phyloP scores from a whole-genome alignment of 2,888 invertebrate genomes.

The Cantharis rustica region DNA sequence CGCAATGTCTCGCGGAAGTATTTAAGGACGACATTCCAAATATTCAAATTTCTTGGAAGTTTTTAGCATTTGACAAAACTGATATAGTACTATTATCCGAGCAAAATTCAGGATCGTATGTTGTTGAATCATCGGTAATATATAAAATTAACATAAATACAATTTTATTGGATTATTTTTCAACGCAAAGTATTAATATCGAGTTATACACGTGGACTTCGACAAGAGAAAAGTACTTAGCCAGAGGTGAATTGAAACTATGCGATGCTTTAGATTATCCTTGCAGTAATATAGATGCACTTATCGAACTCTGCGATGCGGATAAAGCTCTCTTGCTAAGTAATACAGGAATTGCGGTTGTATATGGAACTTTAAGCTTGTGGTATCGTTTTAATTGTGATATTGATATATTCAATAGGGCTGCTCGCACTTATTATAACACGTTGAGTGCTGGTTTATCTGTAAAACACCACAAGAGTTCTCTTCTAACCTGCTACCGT shows the following conservation, averaged over 20 bases:
- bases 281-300: slow-evolving; percentile 4
- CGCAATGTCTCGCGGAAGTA: slow-evolving; percentile 3
- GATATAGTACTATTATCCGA: slow-evolving; percentile 5
- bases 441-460: neutral
- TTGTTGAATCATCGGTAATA: slow-evolving; percentile 15
- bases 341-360: slow-evolving; percentile 7
- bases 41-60: slow-evolving; percentile 24
- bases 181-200: slow-evolving; percentile 7
- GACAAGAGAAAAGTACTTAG: slow-evolving; percentile 19
- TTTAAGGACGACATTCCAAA: slow-evolving; percentile 6
- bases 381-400: slow-evolving; percentile 15
- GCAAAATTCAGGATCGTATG: neutral
- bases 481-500: neutral
- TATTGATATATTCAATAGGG: neutral
- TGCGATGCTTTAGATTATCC: slow-evolving; percentile 11
- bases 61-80: slow-evolving; percentile 24
- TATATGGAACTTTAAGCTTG: slow-evolving; percentile 10
- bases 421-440: neutral
- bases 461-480: neutral
- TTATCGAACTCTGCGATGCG: slow-evolving; percentile 13
- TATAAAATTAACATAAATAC: slow-evolving; percentile 21
- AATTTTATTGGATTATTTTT: slow-evolving; percentile 16
- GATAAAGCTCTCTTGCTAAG: slow-evolving; percentile 16
- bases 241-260: slow-evolving; percentile 21
- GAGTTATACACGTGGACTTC: slow-evolving; percentile 16